Evolutionary conservation across 1,140 invertebrate species (phyloP).

Genomic region (Oncopodura yosiiana): DNA sequence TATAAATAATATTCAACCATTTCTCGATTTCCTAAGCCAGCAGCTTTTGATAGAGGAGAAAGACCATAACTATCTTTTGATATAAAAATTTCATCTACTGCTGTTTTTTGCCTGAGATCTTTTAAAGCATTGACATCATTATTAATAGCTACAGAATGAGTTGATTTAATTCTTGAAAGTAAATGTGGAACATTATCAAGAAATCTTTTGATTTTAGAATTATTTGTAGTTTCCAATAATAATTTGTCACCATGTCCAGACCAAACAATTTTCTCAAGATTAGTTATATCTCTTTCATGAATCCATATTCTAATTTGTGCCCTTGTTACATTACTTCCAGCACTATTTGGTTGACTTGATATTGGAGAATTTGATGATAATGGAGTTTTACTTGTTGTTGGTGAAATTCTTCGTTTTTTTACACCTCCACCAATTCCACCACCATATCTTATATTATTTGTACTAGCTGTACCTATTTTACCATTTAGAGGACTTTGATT

Average conservation of each 20-base stretch:
- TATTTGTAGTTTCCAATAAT: slow-evolving; percentile 69
- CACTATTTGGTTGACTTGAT: background rate
- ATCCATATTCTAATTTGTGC: slow-evolving; percentile 43
- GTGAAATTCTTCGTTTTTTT: slow-evolving; percentile 19
- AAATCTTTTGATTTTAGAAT: slow-evolving; percentile 65
- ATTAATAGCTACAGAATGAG: slow-evolving; percentile 63
- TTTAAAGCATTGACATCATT: slow-evolving; percentile 58
- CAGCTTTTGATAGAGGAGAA: slow-evolving; percentile 51
- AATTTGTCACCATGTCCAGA: slow-evolving; percentile 72
- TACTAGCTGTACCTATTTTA: too few relatives aligned
- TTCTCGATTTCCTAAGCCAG: slow-evolving; percentile 61
- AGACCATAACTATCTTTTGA: slow-evolving; percentile 70
- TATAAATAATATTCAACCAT: slow-evolving; percentile 60
- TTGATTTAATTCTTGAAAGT: slow-evolving; percentile 61
- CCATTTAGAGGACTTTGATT: too few relatives aligned
- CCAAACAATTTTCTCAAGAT: slow-evolving; percentile 62
- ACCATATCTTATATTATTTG: too few relatives aligned
- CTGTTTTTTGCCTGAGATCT: slow-evolving; percentile 53
- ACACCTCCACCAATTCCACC: slow-evolving; percentile 44
- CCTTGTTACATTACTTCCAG: too few relatives aligned
- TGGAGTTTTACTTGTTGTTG: slow-evolving; percentile 3
- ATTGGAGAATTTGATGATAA: too few relatives aligned
- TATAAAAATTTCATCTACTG: slow-evolving; percentile 59
- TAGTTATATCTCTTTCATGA: slow-evolving; percentile 41
- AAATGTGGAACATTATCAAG: slow-evolving; percentile 75